Percentiles rank a stretch among this genome's conserved stretches.
Evolutionary conservation across 2,888 invertebrate species (phyloP).

Genomic region (Meiosimyza decipiens): DNA sequence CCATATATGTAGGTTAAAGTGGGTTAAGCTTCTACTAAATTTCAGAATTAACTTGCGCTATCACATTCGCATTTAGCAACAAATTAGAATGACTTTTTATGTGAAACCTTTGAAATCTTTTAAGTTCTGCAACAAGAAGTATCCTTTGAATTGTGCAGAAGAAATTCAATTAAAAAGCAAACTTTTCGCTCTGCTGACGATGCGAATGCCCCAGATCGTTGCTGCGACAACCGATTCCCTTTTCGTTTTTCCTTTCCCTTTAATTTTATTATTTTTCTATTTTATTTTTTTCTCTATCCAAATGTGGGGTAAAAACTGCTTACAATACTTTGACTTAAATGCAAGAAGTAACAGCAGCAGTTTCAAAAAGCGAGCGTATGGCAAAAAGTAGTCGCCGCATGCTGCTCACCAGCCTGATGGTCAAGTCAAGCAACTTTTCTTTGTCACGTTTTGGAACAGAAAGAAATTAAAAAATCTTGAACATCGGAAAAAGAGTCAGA

Average conservation of each 20-base stretch:
- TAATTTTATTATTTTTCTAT: background rate
- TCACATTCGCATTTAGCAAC: background rate
- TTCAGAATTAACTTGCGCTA: no score
- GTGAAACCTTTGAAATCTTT: background rate
- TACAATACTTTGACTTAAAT: slow-evolving; percentile 8
- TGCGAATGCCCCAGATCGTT: slow-evolving; percentile 5
- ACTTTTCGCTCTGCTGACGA: slow-evolving; percentile 7
- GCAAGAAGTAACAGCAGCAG: background rate
- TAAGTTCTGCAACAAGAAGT: background rate
- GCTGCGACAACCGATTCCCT: slow-evolving; percentile 6
- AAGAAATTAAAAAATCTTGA: slow-evolving; percentile 5
- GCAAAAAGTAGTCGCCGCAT: background rate
- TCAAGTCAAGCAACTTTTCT: slow-evolving; percentile 12
- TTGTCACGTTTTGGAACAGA: slow-evolving; percentile 5
- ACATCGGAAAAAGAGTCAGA: no score
- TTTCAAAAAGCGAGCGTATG: no score
- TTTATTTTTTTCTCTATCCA: no score
- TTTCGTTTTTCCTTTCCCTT: background rate
- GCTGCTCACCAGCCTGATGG: background rate
- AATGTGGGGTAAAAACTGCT: background rate
- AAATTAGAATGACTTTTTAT: background rate
- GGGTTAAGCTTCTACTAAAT: no score
- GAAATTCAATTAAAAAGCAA: slow-evolving; percentile 58
- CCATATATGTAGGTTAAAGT: no score
- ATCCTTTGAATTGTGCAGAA: slow-evolving; percentile 45